These are phyloP conservation scores for Dynastes tityus DNA, from an alignment of 2,888 invertebrate species.

Conservation along the genomic window DNA sequence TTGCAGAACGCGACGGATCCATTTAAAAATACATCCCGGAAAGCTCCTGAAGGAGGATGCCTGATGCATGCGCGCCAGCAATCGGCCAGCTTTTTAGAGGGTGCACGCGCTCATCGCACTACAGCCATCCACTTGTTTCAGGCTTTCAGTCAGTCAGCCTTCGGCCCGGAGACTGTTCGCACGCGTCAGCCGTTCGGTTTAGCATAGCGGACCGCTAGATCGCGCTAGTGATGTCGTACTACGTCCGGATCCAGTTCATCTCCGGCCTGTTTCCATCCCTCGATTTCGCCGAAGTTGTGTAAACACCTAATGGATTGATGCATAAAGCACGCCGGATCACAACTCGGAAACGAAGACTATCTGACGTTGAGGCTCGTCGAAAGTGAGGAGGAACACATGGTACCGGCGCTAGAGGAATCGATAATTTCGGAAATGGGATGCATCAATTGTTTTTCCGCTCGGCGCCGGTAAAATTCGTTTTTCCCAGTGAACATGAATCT, in stretches of 20 bases:
- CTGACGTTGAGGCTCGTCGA: neutral
- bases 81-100: slow-evolving; percentile 8
- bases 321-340: too few relatives aligned
- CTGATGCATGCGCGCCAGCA: slow-evolving; percentile 2
- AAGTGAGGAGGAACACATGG: slow-evolving; percentile 11
- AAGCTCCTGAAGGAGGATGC: too few relatives aligned
- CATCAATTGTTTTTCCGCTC: slow-evolving; percentile 22
- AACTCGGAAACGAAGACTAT: neutral
- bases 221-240: neutral
- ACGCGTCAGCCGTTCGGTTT: neutral
- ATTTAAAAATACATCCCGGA: too few relatives aligned
- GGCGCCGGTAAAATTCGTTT: too few relatives aligned
- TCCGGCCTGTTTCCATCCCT: neutral
- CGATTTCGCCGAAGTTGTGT: too few relatives aligned
- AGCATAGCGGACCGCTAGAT: neutral
- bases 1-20: too few relatives aligned
- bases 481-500: too few relatives aligned
- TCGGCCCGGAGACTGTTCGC: slow-evolving; percentile 28
- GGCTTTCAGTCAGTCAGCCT: slow-evolving; percentile 48
- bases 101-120: slow-evolving; percentile 21
- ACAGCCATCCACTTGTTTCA: slow-evolving; percentile 47
- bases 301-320: too few relatives aligned
- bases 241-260: neutral
- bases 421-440: slow-evolving; percentile 28
- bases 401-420: slow-evolving; percentile 14